Base-by-base conservation (phyloP, 2,888 invertebrate species). In the Microctonus aethiopoides region DNA sequence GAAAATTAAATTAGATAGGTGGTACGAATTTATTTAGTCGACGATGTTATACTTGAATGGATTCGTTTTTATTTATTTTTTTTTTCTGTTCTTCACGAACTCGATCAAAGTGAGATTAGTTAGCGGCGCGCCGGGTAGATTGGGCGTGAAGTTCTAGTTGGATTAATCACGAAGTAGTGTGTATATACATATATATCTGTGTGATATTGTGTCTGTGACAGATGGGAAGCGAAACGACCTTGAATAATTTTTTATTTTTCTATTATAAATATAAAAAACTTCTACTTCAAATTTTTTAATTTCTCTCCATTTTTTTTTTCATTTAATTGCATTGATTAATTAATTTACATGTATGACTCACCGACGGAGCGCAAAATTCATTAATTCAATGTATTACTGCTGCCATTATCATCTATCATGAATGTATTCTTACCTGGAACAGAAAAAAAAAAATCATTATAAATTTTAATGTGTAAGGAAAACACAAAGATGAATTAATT, bases 401-500 rank as follows among this genome's bases (percentile, higher is more conserved):
- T 61, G 39, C 24, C 24, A 39, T 61, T 54, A 32, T 20, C 41
- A 29, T 24, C 24, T 41, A 56, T 6, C 24, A 46, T 60, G 13
- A 16, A 22, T 13, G 20, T 52, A 54, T 70, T 41, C 70, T 70
- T 70, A 70, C 70, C 70, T 70, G 57, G 29, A 70, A 70, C 65
- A 70, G 29, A 70, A 52, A 56, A 62, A 61, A 29, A 57, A 56
- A 39, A 34, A 32, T 7, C n/a, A 60, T 26, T 16, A 65, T 41
- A 13, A 36, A 13, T 52, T 29, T n/a, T 29, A 46, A 34, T 52
- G 52, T 32, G 32, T 41, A 46, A 59, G 41, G 22, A 29, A 39
- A 16, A 34, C 9, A n/a, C 59, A 29, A 39, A 11, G 52, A 34
- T n/a, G n/a, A n/a, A n/a, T n/a, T n/a, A n/a, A n/a, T n/a, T n/a